Evolutionary conservation across 2,888 invertebrate genomes (phyloP).

Genomic region (Caenorhabditis wallacei): DNA sequence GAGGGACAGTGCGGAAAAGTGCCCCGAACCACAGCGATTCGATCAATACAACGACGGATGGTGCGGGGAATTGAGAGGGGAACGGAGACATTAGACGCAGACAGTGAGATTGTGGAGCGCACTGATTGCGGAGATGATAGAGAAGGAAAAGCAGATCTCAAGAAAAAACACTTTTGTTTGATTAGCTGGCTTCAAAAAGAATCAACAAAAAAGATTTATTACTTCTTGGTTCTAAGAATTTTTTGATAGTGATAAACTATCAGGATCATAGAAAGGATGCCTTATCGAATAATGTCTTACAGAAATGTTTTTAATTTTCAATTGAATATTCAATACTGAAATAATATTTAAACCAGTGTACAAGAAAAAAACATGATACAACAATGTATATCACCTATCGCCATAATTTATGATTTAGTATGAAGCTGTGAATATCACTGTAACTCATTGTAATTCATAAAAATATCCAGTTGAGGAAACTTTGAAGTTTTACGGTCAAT

Average conservation of each 20-base stretch:
- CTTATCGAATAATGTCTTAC: too few species aligned
- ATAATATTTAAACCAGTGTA: too few species aligned
- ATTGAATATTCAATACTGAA: too few species aligned
- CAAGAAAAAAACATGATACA: too few species aligned
- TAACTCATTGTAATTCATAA: too few species aligned
- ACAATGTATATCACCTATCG: too few species aligned
- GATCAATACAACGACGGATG: conserved; percentile 45
- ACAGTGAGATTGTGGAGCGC: conserved; percentile 3
- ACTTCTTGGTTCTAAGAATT: background rate
- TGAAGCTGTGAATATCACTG: too few species aligned
- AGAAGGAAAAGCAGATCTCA: background rate
- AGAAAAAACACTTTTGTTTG: background rate
- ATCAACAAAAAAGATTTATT: background rate
- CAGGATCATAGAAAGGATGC: too few species aligned
- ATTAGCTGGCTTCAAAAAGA: background rate
- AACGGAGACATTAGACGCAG: conserved; percentile 46
- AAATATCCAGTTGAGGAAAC: too few species aligned
- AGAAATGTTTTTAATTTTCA: too few species aligned
- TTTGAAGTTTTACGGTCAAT: background rate
- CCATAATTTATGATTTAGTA: too few species aligned
- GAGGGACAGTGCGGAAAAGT: conserved; percentile 44
- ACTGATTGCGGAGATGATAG: conserved; percentile 29
- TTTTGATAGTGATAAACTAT: background rate
- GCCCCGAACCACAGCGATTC: conserved; percentile 28
- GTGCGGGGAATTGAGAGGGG: conserved; percentile 27